Conservation (phyloP, 2,888 invertebrate genomes). For the Metalampra italica region DNA sequence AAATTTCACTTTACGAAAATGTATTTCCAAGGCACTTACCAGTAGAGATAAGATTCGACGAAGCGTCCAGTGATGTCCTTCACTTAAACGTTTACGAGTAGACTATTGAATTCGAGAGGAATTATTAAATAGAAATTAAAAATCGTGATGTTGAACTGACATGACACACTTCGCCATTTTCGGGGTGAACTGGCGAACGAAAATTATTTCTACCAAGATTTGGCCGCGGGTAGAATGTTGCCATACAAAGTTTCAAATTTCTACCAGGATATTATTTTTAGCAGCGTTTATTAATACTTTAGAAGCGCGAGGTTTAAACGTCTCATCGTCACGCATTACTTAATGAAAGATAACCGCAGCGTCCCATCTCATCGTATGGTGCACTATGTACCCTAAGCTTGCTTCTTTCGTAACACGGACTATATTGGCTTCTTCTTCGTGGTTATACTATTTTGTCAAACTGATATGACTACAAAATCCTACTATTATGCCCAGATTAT, state of each 20-base stretch:
- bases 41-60: slow-evolving; percentile 14
- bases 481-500: no score
- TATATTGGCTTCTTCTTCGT: no score
- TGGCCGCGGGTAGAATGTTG: neutral
- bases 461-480: no score
- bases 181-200: slow-evolving; percentile 26
- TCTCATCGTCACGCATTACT: no score
- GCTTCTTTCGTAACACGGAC: no score
- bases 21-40: slow-evolving; percentile 17
- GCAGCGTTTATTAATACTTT: no score
- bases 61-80: slow-evolving; percentile 9
- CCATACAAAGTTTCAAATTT: slow-evolving; percentile 1
- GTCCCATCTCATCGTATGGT: no score
- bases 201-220: neutral
- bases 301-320: no score
- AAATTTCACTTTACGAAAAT: slow-evolving; percentile 23
- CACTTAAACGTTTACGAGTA: slow-evolving; percentile 16
- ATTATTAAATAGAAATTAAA: slow-evolving; percentile 25
- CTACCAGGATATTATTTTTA: neutral
- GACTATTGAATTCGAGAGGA: slow-evolving; percentile 23
- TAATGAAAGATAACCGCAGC: no score
- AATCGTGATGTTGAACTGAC: slow-evolving; percentile 41
- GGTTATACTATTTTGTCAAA: no score
- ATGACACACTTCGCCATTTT: slow-evolving; percentile 61
- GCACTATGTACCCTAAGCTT: no score